Evolutionary conservation across 2,113 vertebrate species (phyloP).

Genomic region (Crotalus helleri): DNA sequence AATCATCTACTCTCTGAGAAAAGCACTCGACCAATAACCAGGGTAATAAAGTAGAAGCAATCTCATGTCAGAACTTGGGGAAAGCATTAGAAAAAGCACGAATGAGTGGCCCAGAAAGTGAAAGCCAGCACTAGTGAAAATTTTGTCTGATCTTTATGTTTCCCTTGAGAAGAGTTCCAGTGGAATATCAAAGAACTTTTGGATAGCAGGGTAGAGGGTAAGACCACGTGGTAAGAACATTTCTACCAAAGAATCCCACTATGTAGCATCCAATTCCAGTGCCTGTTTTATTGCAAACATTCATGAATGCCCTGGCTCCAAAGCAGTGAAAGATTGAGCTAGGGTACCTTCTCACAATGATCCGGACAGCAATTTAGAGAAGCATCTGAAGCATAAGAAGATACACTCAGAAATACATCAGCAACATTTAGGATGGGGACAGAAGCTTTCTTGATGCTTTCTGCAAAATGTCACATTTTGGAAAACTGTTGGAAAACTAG

Average conservation of each 20-base stretch:
- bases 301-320: not conserved
- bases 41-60: conserved; percentile 35
- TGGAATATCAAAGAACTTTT: not conserved
- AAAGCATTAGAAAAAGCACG: conserved; percentile 44
- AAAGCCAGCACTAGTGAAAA: not conserved
- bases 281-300: not conserved
- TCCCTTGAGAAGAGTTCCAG: conserved; percentile 11
- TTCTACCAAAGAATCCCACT: not conserved
- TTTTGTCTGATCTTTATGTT: too few species aligned
- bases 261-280: not conserved
- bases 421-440: not conserved
- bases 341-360: not conserved
- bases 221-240: not conserved
- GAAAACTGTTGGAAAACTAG: not conserved
- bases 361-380: not conserved
- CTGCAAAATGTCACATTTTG: not conserved
- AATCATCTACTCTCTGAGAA: not conserved
- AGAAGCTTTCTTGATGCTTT: not conserved
- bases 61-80: conserved; percentile 26
- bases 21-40: conserved; percentile 22
- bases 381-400: not conserved
- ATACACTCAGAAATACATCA: not conserved
- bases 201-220: not conserved
- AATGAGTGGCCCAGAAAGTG: not conserved
- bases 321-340: not conserved